Percentiles rank a stretch among this genome's conserved stretches.
phyloP scores from a whole-genome alignment of 2,888 invertebrate genomes.

The Hirtodrosophila confusa region DNA sequence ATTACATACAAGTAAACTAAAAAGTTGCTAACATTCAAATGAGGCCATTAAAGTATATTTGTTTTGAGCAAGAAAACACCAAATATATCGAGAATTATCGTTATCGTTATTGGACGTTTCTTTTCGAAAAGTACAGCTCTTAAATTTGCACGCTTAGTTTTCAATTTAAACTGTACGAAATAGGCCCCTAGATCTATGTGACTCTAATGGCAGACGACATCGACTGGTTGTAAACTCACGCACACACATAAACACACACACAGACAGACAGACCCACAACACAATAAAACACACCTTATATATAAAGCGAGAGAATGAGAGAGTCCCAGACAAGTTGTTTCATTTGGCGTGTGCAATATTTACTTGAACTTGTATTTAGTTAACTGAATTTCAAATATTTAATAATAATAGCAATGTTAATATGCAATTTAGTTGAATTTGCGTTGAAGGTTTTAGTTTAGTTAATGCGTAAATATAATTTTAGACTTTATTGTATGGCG shows the following conservation, averaged over 20 bases:
- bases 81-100: too few relatives aligned
- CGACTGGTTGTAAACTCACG: conserved; percentile 60
- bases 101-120: too few relatives aligned
- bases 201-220: conserved; percentile 41
- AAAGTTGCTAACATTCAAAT: too few relatives aligned
- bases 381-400: conserved; percentile 48
- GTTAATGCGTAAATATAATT: conserved; percentile 66
- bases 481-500: conserved; percentile 59
- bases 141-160: too few relatives aligned
- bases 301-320: conserved; percentile 15
- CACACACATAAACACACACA: conserved; percentile 17
- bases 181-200: conserved; percentile 33
- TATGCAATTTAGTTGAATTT: conserved; percentile 74
- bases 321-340: conserved; percentile 47
- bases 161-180: background rate
- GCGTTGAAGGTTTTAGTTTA: conserved; percentile 72
- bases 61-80: too few relatives aligned
- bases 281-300: conserved; percentile 24
- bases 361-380: conserved; percentile 57
- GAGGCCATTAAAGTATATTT: too few relatives aligned
- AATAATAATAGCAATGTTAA: conserved; percentile 68
- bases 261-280: conserved; percentile 5
- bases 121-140: too few relatives aligned
- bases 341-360: conserved; percentile 65
- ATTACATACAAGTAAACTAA: too few relatives aligned